Conservation (phyloP, 2,888 invertebrate species). For the Vannuccia rotundouncinata region DNA sequence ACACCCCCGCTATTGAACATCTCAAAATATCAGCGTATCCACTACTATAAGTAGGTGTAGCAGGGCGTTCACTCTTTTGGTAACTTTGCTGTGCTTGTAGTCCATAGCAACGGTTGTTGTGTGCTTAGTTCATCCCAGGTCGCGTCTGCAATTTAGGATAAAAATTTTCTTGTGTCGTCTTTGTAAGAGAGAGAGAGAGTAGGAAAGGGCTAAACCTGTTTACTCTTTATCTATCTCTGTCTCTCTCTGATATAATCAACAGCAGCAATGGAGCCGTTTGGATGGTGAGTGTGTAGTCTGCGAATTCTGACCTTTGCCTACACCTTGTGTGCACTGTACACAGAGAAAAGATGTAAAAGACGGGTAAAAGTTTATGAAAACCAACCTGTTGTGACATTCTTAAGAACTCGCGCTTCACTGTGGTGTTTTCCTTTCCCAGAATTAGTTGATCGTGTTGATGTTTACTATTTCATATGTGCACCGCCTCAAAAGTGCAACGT, state of each 20-base stretch:
- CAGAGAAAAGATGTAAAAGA: neutral
- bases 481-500: too few species aligned
- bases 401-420: too few species aligned
- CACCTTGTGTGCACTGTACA: neutral
- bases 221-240: neutral
- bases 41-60: too few species aligned
- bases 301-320: conserved; percentile 18
- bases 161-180: neutral
- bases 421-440: too few species aligned
- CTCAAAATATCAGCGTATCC: too few species aligned
- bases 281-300: neutral
- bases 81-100: neutral
- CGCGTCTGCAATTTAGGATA: neutral
- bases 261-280: too few species aligned
- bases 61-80: neutral
- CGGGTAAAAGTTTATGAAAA: too few species aligned
- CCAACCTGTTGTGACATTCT: too few species aligned
- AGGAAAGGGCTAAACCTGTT: neutral
- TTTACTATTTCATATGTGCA: too few species aligned
- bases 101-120: neutral
- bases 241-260: neutral
- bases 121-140: conserved; percentile 1
- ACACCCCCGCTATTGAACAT: too few species aligned
- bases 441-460: too few species aligned
- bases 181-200: neutral